Evolutionary conservation across 2,888 invertebrate genomes (phyloP).

Genomic region (Opisthograptis luteolata): DNA sequence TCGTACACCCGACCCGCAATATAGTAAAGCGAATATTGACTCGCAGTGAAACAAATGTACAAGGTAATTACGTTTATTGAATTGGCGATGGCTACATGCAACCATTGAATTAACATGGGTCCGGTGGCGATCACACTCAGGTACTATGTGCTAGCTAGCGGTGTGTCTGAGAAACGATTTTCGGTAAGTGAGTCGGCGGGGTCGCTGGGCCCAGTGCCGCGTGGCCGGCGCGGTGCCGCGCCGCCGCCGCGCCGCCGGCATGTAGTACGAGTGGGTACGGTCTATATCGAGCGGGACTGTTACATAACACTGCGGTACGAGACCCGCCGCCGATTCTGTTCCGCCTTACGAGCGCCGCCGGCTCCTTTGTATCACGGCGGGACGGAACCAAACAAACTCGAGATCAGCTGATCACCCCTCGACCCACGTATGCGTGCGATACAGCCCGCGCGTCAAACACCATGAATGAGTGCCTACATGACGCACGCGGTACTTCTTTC

Average conservation of each 20-base stretch:
- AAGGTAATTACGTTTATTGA: constrained; percentile 21
- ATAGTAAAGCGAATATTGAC: constrained; percentile 3
- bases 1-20: neutral
- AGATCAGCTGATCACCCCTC: constrained; percentile 14
- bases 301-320: constrained; percentile 79
- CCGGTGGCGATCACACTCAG: too few species aligned
- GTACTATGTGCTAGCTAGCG: too few species aligned
- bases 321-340: constrained; percentile 56
- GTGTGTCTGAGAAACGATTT: constrained; percentile 45
- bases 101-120: constrained; percentile 26
- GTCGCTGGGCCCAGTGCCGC: neutral
- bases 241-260: constrained; percentile 38
- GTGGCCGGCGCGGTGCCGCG: constrained; percentile 38
- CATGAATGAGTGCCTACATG: too few species aligned
- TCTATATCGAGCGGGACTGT: constrained; percentile 71
- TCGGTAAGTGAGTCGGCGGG: constrained; percentile 44
- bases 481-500: too few species aligned
- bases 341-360: constrained; percentile 48
- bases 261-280: constrained; percentile 46
- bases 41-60: constrained; percentile 16
- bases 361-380: constrained; percentile 32
- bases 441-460: neutral
- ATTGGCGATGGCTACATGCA: constrained; percentile 24
- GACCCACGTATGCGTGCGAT: neutral
- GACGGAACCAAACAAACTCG: constrained; percentile 5